Percentiles rank a stretch among this genome's conserved stretches.
Conservation (phyloP, 2,797 vertebrate genomes). For the Phyllotis vaccarum region DNA sequence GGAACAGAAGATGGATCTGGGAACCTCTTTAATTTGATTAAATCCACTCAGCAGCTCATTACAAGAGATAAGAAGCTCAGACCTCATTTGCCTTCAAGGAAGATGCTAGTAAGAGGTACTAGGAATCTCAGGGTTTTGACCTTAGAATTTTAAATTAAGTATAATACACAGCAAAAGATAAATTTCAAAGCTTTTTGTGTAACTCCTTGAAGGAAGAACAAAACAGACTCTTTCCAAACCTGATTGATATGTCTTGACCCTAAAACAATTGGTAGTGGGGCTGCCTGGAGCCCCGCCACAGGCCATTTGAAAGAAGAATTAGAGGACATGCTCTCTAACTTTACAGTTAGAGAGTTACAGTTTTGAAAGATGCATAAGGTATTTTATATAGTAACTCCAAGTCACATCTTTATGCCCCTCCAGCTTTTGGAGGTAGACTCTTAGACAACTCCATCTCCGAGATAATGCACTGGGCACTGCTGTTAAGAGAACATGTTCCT, state of each 20-base stretch:
- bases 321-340: background rate
- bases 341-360: too few relatives aligned
- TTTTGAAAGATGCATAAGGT: background rate
- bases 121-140: background rate
- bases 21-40: background rate
- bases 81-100: background rate
- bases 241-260: background rate
- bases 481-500: background rate
- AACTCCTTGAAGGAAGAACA: background rate
- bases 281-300: rapidly evolving
- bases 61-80: background rate
- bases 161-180: background rate
- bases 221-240: background rate
- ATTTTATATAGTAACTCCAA: background rate
- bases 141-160: background rate
- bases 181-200: background rate
- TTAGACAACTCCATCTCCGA: background rate
- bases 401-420: background rate
- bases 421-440: background rate
- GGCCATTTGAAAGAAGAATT: background rate
- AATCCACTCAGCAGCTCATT: background rate
- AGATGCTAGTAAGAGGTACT: background rate
- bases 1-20: background rate
- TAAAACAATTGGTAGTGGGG: background rate
- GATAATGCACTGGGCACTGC: background rate